Base-by-base conservation (phyloP, 2,888 invertebrate genomes). In the Protophormia terraenovae region DNA sequence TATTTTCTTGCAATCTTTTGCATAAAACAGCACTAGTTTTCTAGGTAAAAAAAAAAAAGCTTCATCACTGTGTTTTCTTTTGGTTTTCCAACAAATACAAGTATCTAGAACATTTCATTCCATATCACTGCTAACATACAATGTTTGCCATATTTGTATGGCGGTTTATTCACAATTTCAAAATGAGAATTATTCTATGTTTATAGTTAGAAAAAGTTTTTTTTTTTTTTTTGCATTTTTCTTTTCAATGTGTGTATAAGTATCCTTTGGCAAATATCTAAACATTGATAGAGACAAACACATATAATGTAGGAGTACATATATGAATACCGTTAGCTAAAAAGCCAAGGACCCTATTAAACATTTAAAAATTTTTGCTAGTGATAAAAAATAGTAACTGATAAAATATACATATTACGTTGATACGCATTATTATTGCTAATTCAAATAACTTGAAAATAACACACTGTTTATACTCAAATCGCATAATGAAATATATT, bases 51-150 rank as follows among this genome's bases (percentile, higher is more conserved):
- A 16, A 41, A 64, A 27, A 22, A 10, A 45, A 41, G 24, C n/a
- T 27, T 45, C n/a, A 41, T 41, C 10, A 19, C 14, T 16, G 2
- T n/a, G 12, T 4, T 27, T 22, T 66, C 45, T 14, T 27, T 47
- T 47, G 14, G 41, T 2, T 12, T 45, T 10, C 27, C 12, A 16
- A 27, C 5, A 14, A 64, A 41, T 27, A 41, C 64, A 64, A 41
- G 12, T 19, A 50, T 69, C 32, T 67, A 50, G 19, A 69, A 53
- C 50, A 53, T 69, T 53, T 53, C n/a, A 24, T 69, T 53, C 24
- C n/a, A 69, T 53, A 50, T 50, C 29, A 67, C 67, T 38, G 69
- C 10, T 53, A 24, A 8, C 35, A 62, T 75, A 62, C 75, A 38
- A 62, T 62, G 60, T 72, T 60, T 16, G 16, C 24, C n/a, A 47